Percentiles rank a stretch among this genome's conserved stretches.
phyloP scores from a whole-genome alignment of 2,888 invertebrate genomes.

The Amblyjoppa fuscipennis region DNA sequence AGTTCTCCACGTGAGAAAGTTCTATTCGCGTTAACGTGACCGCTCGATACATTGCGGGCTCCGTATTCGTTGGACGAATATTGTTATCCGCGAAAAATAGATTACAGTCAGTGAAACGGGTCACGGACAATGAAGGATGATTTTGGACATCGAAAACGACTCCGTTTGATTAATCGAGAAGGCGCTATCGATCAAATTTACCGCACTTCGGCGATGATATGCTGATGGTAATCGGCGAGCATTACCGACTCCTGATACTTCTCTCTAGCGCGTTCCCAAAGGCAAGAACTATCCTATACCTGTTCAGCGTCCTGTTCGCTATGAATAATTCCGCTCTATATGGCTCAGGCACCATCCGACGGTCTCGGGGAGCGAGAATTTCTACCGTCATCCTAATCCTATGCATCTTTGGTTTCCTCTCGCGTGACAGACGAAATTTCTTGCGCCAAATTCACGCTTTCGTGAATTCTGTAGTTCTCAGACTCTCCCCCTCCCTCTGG shows the following conservation, averaged over 20 bases:
- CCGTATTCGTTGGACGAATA: neutral
- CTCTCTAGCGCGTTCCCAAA: neutral
- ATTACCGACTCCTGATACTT: slow-evolving; percentile 24
- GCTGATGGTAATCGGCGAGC: slow-evolving; percentile 21
- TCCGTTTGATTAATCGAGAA: slow-evolving; percentile 25
- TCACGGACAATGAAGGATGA: neutral
- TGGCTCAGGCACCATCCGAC: slow-evolving; percentile 3
- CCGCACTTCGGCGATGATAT: neutral
- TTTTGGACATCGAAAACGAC: slow-evolving; percentile 4
- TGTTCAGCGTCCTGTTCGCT: slow-evolving; percentile 19
- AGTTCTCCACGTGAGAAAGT: no score
- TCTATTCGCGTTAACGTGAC: no score
- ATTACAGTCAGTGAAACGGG: neutral
- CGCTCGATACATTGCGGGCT: no score
- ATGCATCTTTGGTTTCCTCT: slow-evolving; percentile 29
- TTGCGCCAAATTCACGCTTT: slow-evolving; percentile 21
- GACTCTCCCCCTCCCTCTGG: neutral
- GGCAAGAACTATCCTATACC: slow-evolving; percentile 15
- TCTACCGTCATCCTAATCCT: slow-evolving; percentile 26
- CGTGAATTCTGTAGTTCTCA: slow-evolving; percentile 11
- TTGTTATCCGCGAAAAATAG: neutral
- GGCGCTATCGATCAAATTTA: slow-evolving; percentile 27
- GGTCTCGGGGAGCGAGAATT: slow-evolving; percentile 6
- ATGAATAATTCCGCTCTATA: slow-evolving; percentile 34
- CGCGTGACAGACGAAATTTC: slow-evolving; percentile 16